Percentiles rank a stretch among this genome's conserved stretches.
These are phyloP conservation scores for Nicator chloris DNA, from an alignment of 2,113 vertebrate species.

Conservation along the genomic window DNA sequence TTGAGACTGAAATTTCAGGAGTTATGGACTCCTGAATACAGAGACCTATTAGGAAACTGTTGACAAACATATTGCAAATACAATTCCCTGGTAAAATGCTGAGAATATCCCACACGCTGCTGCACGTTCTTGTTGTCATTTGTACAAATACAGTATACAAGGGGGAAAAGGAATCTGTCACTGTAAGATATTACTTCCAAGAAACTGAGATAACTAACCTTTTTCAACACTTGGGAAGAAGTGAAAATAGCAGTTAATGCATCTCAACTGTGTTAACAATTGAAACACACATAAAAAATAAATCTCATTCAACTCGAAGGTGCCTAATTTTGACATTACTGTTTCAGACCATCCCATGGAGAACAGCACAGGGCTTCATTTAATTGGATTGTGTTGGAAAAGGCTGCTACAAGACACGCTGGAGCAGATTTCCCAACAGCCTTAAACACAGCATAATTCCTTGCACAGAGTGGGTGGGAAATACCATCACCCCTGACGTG, in stretches of 20 bases:
- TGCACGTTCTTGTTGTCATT: not conserved
- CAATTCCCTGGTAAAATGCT: not conserved
- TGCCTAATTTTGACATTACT: not conserved
- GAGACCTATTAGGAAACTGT: not conserved
- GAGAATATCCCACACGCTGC: not conserved
- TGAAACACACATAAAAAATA: not conserved
- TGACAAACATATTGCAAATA: not conserved
- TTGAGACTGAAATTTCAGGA: not conserved
- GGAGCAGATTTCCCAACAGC: not conserved
- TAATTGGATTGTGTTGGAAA: not conserved
- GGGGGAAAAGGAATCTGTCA: not conserved
- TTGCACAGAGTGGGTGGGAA: not conserved
- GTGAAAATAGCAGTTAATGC: not conserved
- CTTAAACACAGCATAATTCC: not conserved
- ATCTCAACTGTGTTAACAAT: not conserved
- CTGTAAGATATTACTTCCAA: not conserved
- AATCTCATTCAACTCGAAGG: not conserved
- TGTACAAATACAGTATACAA: not conserved
- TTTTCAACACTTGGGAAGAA: not conserved
- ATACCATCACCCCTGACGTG: not conserved
- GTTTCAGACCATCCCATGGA: not conserved
- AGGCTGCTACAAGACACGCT: not conserved
- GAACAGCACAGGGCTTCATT: not conserved
- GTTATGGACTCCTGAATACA: not conserved
- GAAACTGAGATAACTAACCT: not conserved